phyloP scores from a whole-genome alignment of 2,797 vertebrate genomes.

The Fratercula arctica region DNA sequence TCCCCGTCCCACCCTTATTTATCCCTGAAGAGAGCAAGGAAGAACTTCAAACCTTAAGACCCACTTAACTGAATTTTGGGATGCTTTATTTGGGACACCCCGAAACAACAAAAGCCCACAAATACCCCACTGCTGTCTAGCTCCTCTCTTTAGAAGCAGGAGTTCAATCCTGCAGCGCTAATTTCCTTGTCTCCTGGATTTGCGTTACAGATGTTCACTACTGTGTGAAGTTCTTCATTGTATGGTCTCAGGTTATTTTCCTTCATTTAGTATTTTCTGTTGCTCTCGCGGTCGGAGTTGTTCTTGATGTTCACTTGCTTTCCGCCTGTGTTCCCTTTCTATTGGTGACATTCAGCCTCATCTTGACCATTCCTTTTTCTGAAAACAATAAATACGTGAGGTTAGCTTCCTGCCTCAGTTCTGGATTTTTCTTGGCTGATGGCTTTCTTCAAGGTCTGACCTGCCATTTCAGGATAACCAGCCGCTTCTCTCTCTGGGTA shows the following conservation, averaged over 20 bases:
- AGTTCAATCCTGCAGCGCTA: neutral
- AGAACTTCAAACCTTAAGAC: neutral
- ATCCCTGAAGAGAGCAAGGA: neutral
- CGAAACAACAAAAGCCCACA: neutral
- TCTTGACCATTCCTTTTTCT: neutral
- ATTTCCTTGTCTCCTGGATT: neutral
- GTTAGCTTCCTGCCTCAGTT: neutral
- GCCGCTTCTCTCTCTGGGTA: neutral
- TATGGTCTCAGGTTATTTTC: neutral
- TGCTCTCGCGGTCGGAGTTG: fast-evolving
- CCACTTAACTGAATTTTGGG: neutral
- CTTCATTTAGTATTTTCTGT: neutral
- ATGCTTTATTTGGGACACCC: neutral
- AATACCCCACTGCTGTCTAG: neutral
- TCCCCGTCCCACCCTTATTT: neutral
- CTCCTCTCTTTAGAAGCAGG: neutral
- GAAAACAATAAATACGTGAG: neutral
- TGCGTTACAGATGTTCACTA: neutral
- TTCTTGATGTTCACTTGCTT: neutral
- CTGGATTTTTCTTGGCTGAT: neutral
- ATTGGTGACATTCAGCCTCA: neutral
- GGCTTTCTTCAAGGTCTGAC: neutral
- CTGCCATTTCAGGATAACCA: neutral
- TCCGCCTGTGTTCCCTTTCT: neutral
- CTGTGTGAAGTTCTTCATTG: neutral